Percentiles rank a stretch among this genome's conserved stretches.
Conservation (phyloP, 2,797 vertebrate species). For the Sebastes kiyomatsui region DNA sequence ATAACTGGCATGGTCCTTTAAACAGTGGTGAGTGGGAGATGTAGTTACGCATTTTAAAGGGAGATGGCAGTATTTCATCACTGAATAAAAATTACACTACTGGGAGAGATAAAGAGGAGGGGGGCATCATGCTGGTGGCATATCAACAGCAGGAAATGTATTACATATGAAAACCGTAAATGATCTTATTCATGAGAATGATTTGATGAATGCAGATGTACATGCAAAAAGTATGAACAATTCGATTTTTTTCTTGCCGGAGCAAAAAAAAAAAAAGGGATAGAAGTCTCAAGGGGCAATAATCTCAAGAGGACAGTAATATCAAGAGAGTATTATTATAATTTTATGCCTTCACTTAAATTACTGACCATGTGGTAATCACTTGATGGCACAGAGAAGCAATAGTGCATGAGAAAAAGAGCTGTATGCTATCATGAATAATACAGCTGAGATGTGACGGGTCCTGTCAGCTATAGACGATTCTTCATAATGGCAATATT, state of each 20-base stretch:
- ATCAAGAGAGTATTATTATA: constrained; percentile 49
- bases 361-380: constrained; percentile 64
- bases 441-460: constrained; percentile 34
- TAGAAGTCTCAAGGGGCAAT: constrained; percentile 19
- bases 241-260: constrained; percentile 2
- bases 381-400: constrained; percentile 45
- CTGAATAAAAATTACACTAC: constrained; percentile 22
- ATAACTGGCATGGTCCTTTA: not conserved
- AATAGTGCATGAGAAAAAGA: constrained; percentile 19
- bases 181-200: constrained; percentile 37
- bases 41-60: constrained; percentile 55
- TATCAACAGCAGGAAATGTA: constrained; percentile 44
- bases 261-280: constrained; percentile 7
- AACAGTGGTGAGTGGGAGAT: not conserved
- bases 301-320: constrained; percentile 39
- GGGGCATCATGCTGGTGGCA: constrained; percentile 31
- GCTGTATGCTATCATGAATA: constrained; percentile 27
- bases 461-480: constrained; percentile 42
- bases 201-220: not conserved
- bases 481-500: constrained; percentile 42
- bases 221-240: not conserved
- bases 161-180: constrained; percentile 49
- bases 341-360: constrained; percentile 56
- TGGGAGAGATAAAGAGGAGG: constrained; percentile 29
- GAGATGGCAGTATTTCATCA: constrained; percentile 76